These are phyloP conservation scores for Seladonia tumulorum DNA, from an alignment of 2,888 invertebrate species.

Conservation along the genomic window DNA sequence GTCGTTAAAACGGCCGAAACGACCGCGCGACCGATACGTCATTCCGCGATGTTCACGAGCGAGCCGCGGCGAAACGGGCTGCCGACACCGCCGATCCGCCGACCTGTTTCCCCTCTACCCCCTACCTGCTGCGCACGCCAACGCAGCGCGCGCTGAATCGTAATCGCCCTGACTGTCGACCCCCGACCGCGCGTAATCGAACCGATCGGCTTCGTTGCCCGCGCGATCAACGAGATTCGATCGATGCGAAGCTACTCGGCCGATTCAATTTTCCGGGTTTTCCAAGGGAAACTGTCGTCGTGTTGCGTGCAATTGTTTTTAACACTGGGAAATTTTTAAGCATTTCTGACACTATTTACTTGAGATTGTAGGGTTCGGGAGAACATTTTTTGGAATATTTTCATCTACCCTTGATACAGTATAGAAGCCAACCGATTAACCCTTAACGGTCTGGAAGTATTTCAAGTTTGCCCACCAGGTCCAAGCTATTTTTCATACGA, in stretches of 20 bases:
- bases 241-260: background rate
- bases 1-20: slow-evolving; percentile 80
- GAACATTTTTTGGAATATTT: background rate
- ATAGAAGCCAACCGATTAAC: background rate
- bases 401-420: background rate
- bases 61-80: slow-evolving; percentile 59
- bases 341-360: too few species aligned
- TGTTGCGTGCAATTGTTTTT: background rate
- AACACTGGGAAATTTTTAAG: background rate
- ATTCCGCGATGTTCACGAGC: slow-evolving; percentile 73
- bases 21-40: slow-evolving; percentile 80
- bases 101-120: background rate
- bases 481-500: too few species aligned
- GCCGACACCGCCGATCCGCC: slow-evolving; percentile 66
- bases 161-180: slow-evolving; percentile 71
- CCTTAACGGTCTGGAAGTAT: too few species aligned
- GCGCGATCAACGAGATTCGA: slow-evolving; percentile 27
- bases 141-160: slow-evolving; percentile 58
- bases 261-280: background rate
- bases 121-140: background rate
- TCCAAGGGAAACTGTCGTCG: too few species aligned
- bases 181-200: slow-evolving; percentile 63
- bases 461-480: too few species aligned
- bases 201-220: slow-evolving; percentile 28
- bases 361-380: too few species aligned